Percentiles rank a stretch among this genome's conserved stretches.
These are phyloP conservation scores for Biston stratarius DNA, from an alignment of 2,888 invertebrate species.

Conservation along the genomic window DNA sequence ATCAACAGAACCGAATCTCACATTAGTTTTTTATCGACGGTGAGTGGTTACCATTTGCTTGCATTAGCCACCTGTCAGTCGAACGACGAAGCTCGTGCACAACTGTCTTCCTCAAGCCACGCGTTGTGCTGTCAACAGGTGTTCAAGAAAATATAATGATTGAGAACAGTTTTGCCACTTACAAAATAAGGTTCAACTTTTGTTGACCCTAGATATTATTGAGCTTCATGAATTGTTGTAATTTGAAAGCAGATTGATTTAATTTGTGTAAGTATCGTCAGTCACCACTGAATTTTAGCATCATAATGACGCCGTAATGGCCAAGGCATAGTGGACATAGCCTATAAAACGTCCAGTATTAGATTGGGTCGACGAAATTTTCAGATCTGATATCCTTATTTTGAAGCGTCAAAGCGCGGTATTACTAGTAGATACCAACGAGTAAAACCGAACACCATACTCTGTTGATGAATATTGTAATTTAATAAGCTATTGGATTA, in stretches of 20 bases:
- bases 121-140: slow-evolving; percentile 65
- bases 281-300: not conserved
- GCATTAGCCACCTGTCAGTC: slow-evolving; percentile 76
- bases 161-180: slow-evolving; percentile 7
- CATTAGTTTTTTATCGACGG: slow-evolving; percentile 42
- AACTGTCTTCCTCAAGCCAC: slow-evolving; percentile 46
- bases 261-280: not conserved
- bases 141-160: slow-evolving; percentile 45
- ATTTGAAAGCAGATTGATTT: slow-evolving; percentile 5
- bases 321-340: not conserved
- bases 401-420: too few species aligned
- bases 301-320: too few species aligned
- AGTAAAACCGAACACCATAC: not conserved
- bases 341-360: not conserved
- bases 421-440: too few species aligned
- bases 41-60: slow-evolving; percentile 55
- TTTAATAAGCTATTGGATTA: not conserved
- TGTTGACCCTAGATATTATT: not conserved
- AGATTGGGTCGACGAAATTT: not conserved
- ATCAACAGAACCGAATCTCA: slow-evolving; percentile 30
- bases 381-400: not conserved
- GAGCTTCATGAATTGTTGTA: not conserved
- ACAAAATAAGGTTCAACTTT: slow-evolving; percentile 7
- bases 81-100: slow-evolving; percentile 61
- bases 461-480: not conserved